Evolutionary conservation across 1,140 invertebrate species (phyloP).

Genomic region (Polypedilum pembai): DNA sequence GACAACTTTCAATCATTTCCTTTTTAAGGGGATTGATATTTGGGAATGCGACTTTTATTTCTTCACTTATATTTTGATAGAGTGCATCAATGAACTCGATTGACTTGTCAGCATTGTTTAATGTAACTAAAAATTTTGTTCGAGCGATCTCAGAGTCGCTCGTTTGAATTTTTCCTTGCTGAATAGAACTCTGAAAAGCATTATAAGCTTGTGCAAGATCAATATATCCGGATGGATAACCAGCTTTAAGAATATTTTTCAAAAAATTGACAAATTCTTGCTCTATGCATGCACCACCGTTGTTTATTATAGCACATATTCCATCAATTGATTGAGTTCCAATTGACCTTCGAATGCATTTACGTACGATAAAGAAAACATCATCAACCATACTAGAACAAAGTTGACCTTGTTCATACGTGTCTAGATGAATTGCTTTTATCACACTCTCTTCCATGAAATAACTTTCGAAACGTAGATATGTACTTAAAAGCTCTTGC

Average conservation of each 20-base stretch:
- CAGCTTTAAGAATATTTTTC: conserved; percentile 64
- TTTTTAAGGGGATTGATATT: conserved; percentile 55
- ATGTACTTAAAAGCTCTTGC: conserved; percentile 85
- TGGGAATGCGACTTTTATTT: conserved; percentile 56
- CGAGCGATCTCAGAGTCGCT: conserved; percentile 68
- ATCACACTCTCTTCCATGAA: conserved; percentile 93
- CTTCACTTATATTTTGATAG: conserved; percentile 61
- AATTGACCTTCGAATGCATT: conserved; percentile 85
- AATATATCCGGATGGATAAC: conserved; percentile 79
- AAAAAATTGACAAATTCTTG: conserved; percentile 74
- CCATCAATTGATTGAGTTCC: conserved; percentile 89
- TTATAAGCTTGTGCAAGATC: conserved; percentile 73
- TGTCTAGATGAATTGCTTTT: conserved; percentile 88
- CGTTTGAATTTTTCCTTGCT: conserved; percentile 72
- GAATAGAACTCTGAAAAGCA: conserved; percentile 70
- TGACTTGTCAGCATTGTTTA: conserved; percentile 90
- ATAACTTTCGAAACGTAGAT: conserved; percentile 85
- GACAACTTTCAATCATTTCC: conserved; percentile 66
- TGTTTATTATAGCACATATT: conserved; percentile 94
- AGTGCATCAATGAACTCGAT: conserved; percentile 83
- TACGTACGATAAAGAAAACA: conserved; percentile 95
- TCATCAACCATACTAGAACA: conserved; percentile 95
- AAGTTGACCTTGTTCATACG: conserved; percentile 57
- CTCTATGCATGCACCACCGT: conserved; percentile 81
- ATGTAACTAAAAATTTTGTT: conserved; percentile 51